Evolutionary conservation across 2,113 vertebrate species (phyloP).

Genomic region (Nothoprocta perdicaria): DNA sequence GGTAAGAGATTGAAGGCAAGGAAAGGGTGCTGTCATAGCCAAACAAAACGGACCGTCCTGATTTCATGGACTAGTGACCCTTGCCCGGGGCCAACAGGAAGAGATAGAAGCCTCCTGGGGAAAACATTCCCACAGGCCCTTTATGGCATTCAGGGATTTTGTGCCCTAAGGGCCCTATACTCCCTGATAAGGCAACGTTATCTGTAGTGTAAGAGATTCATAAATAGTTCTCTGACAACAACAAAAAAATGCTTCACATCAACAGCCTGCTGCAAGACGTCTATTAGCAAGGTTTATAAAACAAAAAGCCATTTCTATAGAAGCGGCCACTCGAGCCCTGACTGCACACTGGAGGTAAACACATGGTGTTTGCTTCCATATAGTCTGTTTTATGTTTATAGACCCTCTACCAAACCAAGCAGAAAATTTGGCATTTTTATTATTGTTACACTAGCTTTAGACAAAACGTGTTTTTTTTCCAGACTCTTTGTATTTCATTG

Average conservation of each 20-base stretch:
- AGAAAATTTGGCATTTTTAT: slow-evolving; percentile 61
- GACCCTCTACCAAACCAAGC: slow-evolving; percentile 52
- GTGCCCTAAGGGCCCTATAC: background rate
- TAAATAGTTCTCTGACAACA: slow-evolving; percentile 51
- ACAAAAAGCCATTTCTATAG: slow-evolving; percentile 10
- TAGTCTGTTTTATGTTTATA: slow-evolving; percentile 53
- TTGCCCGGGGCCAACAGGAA: slow-evolving; percentile 20
- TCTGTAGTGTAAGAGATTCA: slow-evolving; percentile 69
- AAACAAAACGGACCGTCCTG: slow-evolving; percentile 27
- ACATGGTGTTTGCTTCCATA: slow-evolving; percentile 53
- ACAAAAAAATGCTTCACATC: background rate
- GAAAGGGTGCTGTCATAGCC: slow-evolving; percentile 10
- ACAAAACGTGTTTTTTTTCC: slow-evolving; percentile 14
- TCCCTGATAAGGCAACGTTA: slow-evolving; percentile 60
- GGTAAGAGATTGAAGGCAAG: slow-evolving; percentile 35
- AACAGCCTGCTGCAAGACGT: slow-evolving; percentile 37
- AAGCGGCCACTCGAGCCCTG: slow-evolving; percentile 8
- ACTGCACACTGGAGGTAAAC: background rate
- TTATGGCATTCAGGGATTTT: slow-evolving; percentile 28
- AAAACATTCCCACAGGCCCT: slow-evolving; percentile 42
- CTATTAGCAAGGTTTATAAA: background rate
- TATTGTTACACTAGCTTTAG: slow-evolving; percentile 41
- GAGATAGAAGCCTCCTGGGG: slow-evolving; percentile 10
- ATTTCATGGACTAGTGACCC: slow-evolving; percentile 36
- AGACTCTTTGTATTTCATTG: slow-evolving; percentile 63